These are phyloP conservation scores for Pelobates cultripes DNA, from an alignment of 2,797 vertebrate species.

Conservation along the genomic window DNA sequence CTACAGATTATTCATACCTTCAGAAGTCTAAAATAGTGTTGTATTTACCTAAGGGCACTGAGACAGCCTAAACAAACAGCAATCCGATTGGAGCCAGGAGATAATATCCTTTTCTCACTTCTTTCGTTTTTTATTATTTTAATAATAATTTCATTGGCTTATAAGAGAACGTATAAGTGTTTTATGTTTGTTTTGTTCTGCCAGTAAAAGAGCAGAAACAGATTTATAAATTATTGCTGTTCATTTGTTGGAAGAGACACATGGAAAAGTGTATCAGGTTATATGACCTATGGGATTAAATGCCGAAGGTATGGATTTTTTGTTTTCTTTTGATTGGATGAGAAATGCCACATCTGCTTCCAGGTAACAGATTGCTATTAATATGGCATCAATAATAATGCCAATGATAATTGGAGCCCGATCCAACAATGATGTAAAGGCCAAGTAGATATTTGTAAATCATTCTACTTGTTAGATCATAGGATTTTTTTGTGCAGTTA, in stretches of 20 bases:
- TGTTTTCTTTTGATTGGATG: constrained; percentile 58
- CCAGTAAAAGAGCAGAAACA: constrained; percentile 55
- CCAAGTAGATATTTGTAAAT: constrained; percentile 40
- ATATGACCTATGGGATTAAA: constrained; percentile 57
- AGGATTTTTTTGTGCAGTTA: constrained; percentile 47
- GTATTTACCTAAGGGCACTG: constrained; percentile 12
- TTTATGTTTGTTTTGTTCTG: constrained; percentile 57
- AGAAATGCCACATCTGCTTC: constrained; percentile 57
- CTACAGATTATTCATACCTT: no score
- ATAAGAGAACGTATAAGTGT: constrained; percentile 52
- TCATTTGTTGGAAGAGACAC: constrained; percentile 51
- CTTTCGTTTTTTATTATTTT: constrained; percentile 49
- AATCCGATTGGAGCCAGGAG: constrained; percentile 49
- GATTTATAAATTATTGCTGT: constrained; percentile 51
- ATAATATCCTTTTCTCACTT: constrained; percentile 51
- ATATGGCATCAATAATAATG: constrained; percentile 48
- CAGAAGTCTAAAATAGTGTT: no score
- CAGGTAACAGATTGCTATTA: constrained; percentile 57
- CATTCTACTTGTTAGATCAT: constrained; percentile 45
- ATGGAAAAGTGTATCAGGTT: constrained; percentile 53
- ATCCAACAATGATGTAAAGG: constrained; percentile 39
- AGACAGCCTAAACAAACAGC: constrained; percentile 31
- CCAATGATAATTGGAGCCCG: constrained; percentile 26
- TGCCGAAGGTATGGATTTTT: constrained; percentile 53
- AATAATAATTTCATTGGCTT: constrained; percentile 56